Conservation (phyloP, 2,113 vertebrate species). For the Rhegmatorhina hoffmannsi region DNA sequence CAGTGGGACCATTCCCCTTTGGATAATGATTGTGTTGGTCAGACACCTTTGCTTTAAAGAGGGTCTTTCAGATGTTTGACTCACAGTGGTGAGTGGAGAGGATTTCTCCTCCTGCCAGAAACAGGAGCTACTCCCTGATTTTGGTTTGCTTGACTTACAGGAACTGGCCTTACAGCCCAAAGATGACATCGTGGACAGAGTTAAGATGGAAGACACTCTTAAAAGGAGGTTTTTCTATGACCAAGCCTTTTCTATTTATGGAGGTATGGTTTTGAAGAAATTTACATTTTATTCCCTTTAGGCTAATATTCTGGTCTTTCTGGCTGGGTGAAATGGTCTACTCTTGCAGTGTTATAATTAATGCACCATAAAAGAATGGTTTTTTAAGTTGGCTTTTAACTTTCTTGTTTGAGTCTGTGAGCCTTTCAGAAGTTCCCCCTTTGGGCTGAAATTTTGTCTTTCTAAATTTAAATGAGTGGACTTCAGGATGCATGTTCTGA, state of each 20-base stretch:
- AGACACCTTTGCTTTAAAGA: background rate
- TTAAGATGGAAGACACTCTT: slow-evolving; percentile 97
- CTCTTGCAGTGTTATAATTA: background rate
- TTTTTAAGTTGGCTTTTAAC: background rate
- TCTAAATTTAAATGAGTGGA: background rate
- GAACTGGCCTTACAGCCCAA: slow-evolving; percentile 93
- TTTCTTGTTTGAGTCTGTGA: background rate
- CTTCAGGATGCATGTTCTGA: background rate
- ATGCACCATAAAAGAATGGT: background rate
- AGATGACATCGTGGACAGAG: slow-evolving; percentile 93
- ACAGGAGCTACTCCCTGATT: background rate
- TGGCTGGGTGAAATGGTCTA: background rate
- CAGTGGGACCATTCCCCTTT: background rate
- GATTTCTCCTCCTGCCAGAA: background rate
- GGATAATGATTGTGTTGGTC: background rate
- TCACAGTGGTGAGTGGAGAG: background rate
- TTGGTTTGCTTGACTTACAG: slow-evolving; percentile 63
- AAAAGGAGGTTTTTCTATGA: slow-evolving; percentile 99
- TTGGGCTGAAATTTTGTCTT: background rate
- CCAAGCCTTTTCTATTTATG: slow-evolving; percentile 98
- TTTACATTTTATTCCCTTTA: background rate
- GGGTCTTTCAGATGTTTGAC: background rate
- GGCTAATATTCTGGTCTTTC: background rate
- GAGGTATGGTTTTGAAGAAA: slow-evolving; percentile 79
- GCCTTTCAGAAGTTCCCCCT: background rate